Evolutionary conservation across 1,140 invertebrate species (phyloP).

Genomic region (Megalopta genalis): DNA sequence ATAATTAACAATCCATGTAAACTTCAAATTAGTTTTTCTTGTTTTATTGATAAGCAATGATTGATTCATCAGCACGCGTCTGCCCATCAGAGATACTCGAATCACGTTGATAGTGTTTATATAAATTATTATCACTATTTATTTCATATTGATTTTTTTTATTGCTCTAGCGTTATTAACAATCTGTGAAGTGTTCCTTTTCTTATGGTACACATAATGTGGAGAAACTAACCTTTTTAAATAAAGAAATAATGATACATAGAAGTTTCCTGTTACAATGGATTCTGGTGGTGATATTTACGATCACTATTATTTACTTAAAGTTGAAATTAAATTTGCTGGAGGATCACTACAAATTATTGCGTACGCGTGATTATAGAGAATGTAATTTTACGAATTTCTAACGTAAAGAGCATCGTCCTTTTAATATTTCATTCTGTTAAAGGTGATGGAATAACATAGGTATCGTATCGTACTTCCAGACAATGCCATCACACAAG

Average conservation of each 20-base stretch:
- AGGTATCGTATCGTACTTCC: slow-evolving; percentile 44
- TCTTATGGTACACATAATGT: not conserved
- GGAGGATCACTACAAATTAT: slow-evolving; percentile 68
- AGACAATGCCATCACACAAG: slow-evolving; percentile 67
- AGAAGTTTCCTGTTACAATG: slow-evolving; percentile 74
- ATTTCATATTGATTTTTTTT: not conserved
- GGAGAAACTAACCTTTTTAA: not conserved
- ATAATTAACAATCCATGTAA: not conserved
- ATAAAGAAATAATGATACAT: slow-evolving; percentile 69
- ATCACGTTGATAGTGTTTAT: not conserved
- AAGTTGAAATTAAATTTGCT: slow-evolving; percentile 69
- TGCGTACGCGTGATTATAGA: slow-evolving; percentile 65
- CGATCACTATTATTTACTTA: slow-evolving; percentile 69
- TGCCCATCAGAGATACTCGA: not conserved
- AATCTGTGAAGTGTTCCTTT: not conserved
- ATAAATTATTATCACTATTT: slow-evolving; percentile 20
- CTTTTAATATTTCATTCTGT: slow-evolving; percentile 51
- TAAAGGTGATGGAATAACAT: slow-evolving; percentile 45
- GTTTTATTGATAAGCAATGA: not conserved
- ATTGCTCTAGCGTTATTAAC: not conserved
- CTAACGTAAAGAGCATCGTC: slow-evolving; percentile 24
- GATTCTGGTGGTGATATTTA: slow-evolving; percentile 67
- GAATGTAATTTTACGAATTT: slow-evolving; percentile 33
- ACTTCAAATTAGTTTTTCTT: not conserved
- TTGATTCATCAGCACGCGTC: not conserved